Base-by-base conservation (phyloP, 2,797 vertebrate genomes). In the Hemibagrus guttatus region DNA sequence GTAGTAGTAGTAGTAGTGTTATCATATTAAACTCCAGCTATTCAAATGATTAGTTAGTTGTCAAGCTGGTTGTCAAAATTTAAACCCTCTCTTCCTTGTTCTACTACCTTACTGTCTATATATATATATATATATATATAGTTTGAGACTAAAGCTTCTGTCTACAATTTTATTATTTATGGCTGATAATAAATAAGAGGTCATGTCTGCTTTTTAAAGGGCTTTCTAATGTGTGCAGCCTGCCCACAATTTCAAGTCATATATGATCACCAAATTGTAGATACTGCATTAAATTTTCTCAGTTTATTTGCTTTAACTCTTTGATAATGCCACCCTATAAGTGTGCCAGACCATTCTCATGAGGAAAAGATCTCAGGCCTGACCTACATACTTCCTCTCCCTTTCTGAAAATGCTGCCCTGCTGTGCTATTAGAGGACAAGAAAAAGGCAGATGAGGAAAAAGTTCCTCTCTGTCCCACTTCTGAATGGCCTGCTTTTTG, bases 401-500 rank as follows among this genome's bases (percentile, higher is more conserved):
- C 76, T 86, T 72, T 78, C 58, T 86, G 85, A 85, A 66, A 88
- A 69, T 13, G 63, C 81, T 88, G 58, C 83, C 87, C 85, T 89
- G 78, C 85, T 83, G 59, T 71, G 81, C 90, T 71, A 66, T 42
- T 71, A 83, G 85, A 87, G 88, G 86, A 88, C 82, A 16, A 85
- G 87, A 89, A 90, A 89, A 66, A 49, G 71, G 81, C 59, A 91
- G 68, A 81, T 82, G 90, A 76, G 75, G 83, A 85, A 86, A 90
- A 89, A 86, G 93, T 93, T 89, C 84, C 89, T 92, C 90, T 87
- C 54, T 96, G 95, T 90, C 95, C 96, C 95, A 96, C 92, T 97
- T 97, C 90, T 52, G 21, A 90, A 81, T 95, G 95, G 95, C 95
- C 95, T 96, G 92, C 93, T 95, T 96, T 96, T 94, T 93, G 89